These are phyloP conservation scores for Ornithoptera alexandrae DNA, from an alignment of 2,888 invertebrate genomes.

Conservation along the genomic window DNA sequence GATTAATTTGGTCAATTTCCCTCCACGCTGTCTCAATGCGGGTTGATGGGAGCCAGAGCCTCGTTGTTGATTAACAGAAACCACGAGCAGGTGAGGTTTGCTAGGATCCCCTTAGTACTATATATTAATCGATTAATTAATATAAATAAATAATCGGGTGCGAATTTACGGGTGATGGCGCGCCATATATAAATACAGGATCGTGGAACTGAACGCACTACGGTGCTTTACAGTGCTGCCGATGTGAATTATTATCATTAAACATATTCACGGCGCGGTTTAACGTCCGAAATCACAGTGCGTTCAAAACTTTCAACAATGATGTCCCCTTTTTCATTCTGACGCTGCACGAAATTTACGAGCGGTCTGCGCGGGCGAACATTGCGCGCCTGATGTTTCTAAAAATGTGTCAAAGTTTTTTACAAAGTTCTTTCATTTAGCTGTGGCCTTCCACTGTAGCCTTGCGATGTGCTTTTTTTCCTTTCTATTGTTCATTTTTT, in stretches of 20 bases:
- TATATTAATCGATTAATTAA: too few species aligned
- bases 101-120: too few species aligned
- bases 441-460: constrained; percentile 70
- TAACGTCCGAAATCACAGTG: constrained; percentile 58
- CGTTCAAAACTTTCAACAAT: constrained; percentile 74
- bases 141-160: not conserved
- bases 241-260: constrained; percentile 40
- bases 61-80: too few species aligned
- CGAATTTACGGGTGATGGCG: not conserved
- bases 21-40: too few species aligned
- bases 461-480: constrained; percentile 61
- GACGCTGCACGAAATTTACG: constrained; percentile 77
- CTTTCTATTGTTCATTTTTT: constrained; percentile 73
- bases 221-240: constrained; percentile 17
- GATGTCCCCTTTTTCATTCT: constrained; percentile 77
- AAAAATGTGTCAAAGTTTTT: constrained; percentile 80
- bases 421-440: constrained; percentile 78
- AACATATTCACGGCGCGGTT: constrained; percentile 48
- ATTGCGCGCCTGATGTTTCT: constrained; percentile 77
- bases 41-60: too few species aligned
- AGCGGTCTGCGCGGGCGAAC: constrained; percentile 66
- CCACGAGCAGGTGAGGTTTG: too few species aligned
- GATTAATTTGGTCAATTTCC: too few species aligned
- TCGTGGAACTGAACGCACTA: not conserved
- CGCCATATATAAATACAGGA: not conserved